Evolutionary conservation across 1,140 invertebrate genomes (phyloP), one percentile per base, ranked within the genome.

Genomic region (Limonius californicus): DNA sequence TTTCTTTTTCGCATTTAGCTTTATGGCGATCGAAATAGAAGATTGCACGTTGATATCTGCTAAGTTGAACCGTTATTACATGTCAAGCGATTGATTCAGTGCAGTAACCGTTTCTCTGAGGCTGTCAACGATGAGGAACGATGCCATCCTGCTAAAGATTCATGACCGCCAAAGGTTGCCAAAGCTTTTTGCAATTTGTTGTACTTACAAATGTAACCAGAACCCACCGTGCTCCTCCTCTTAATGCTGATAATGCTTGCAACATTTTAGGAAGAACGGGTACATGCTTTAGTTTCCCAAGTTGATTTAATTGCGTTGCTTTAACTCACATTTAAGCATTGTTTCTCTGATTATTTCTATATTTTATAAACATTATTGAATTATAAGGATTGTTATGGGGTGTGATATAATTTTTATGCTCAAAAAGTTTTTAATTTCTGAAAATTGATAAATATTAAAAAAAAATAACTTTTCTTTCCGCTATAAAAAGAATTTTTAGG

Each of bases 131-230:
- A 60, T 60, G 58, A 60, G 16, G 50, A 54, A 60, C 58, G 58
- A 60, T 39, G 27, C 30, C 45, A 23, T 60, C 50, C 50, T 60
- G 39, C 30, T 54, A 54, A 60, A 60, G 58, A 59, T 59, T 59
- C 57, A 59, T 59, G 57, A 27, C 21, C 50, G 30, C 47, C 12
- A 21, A 54, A 60, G 16, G 50, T 39, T 60, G 58, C 58, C 58
- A 60, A 50, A 42, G 58, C 58, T 60, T 60, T 60, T 60, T 60
- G 58, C 53, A 60, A 60, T 60, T 60, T 54, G 58, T 60, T 60
- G 58, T 60, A 60, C 58, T 60, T 60, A 54, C 18, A 21, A 54
- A 39, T 14, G 58, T 54, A 60, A 32, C 30, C 23, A 45, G 57
- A 45, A 50, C 56, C 32, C 23, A 30, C 57, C 42, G 57, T 39